A percentile compares a stretch with the other conserved stretches of the same genome.
These are phyloP conservation scores for Chaetoderma sp. DNA, from an alignment of 2,888 invertebrate species.

Conservation along the genomic window DNA sequence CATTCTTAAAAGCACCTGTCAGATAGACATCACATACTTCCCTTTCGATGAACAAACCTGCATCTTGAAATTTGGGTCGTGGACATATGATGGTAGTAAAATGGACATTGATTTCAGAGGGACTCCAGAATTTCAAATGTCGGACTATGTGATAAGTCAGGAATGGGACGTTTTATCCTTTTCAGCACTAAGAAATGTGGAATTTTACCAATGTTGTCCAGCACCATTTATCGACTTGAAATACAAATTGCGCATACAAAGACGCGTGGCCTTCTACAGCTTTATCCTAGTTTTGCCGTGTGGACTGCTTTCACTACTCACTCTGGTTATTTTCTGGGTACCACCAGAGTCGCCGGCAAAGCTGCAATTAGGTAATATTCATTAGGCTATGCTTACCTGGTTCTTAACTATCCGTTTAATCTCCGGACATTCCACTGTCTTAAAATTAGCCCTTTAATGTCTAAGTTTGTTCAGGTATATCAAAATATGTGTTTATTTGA, in stretches of 20 bases:
- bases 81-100: constrained; percentile 68
- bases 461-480: too few species aligned
- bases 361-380: constrained; percentile 68
- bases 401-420: too few species aligned
- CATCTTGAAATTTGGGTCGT: constrained; percentile 68
- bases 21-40: constrained; percentile 68
- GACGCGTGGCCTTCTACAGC: constrained; percentile 66
- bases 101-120: constrained; percentile 49
- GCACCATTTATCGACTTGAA: constrained; percentile 65
- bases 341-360: constrained; percentile 70
- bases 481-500: too few species aligned
- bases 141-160: constrained; percentile 67
- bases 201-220: constrained; percentile 64
- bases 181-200: constrained; percentile 60
- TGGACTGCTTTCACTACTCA: constrained; percentile 66
- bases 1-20: constrained; percentile 67
- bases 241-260: constrained; percentile 59
- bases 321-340: constrained; percentile 70
- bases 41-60: constrained; percentile 69
- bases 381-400: too few species aligned
- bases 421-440: too few species aligned
- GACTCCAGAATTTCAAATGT: constrained; percentile 50
- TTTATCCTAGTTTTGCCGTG: constrained; percentile 69
- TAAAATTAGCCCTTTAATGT: too few species aligned
- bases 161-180: constrained; percentile 67